Conservation (phyloP, 2,797 vertebrate genomes). For the Emydoidea blandingii region DNA sequence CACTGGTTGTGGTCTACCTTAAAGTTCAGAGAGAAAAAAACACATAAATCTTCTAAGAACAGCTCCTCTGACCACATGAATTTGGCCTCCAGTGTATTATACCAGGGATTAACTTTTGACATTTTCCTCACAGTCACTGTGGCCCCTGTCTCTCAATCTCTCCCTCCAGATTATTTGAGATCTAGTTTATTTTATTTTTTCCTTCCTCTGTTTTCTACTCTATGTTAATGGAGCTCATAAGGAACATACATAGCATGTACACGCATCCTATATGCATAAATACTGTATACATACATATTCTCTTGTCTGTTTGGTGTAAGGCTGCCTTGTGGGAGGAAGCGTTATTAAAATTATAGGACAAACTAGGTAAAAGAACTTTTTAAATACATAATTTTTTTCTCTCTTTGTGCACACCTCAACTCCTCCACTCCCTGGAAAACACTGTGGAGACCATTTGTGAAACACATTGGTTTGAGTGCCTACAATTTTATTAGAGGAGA, state of each 20-base stretch:
- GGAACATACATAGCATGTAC: neutral
- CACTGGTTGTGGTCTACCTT: constrained; percentile 56
- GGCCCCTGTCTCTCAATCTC: constrained; percentile 28
- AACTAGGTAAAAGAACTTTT: neutral
- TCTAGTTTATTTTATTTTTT: constrained; percentile 20
- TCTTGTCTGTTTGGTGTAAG: neutral
- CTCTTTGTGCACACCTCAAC: neutral
- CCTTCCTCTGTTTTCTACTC: constrained; percentile 11
- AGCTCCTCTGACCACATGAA: neutral
- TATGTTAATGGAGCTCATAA: neutral
- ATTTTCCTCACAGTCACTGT: neutral
- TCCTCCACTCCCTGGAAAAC: neutral
- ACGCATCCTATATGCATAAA: neutral
- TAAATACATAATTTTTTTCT: neutral
- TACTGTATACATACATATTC: neutral
- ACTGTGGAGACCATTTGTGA: neutral
- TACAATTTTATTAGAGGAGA: neutral
- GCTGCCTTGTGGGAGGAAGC: accelerated
- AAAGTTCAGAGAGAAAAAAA: constrained; percentile 31
- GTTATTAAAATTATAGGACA: neutral
- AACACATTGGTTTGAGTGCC: neutral
- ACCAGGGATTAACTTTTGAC: constrained; percentile 47
- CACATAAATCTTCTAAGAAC: neutral
- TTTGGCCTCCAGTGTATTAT: constrained; percentile 36
- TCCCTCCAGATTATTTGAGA: constrained; percentile 1